Evolutionary conservation across 1,140 invertebrate genomes (phyloP), one percentile per base, ranked within the genome.

Genomic region (Phenacoccus solenopsis): DNA sequence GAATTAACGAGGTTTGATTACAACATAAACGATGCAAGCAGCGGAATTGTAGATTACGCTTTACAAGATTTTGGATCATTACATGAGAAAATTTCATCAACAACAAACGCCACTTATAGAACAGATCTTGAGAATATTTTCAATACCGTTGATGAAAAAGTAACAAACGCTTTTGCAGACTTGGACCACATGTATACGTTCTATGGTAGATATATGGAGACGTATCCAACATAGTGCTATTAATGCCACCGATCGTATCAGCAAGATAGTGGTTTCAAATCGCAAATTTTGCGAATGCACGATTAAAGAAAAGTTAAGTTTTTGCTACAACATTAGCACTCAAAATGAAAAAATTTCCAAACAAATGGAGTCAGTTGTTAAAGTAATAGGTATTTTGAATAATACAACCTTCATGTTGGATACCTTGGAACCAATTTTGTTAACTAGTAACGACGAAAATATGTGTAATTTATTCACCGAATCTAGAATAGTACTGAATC

Each of bases 161-260:
- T 64, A 24, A 10, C 22, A 3, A 25, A 10, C 22, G 25, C 25
- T 24, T 27, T 64, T 24, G 4, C 59, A 5, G 59, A 64, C 20
- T 9, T 64, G 12, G 59, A 64, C 22, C 3, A 5, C 2, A 64
- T 64, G 59, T 64, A 64, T 16, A 25, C 59, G 22, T 64, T 25
- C 20, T 64, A 64, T 27, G 59, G 59, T 1, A 24, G 59, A 10
- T 64, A 64, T 16, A 64, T 64, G 22, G 59, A 20, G 22, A 64
- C 22, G 25, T 64, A 27, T 64, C 9, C 20, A 64, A 7, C 59
- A 64, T 16, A 25, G 12, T 4, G 25, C 25, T 20, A 20, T 13
- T 10, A 64, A 64, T 22, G 59, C 59, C 12, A 64, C 59, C 59
- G 59, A 64, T 64, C 59, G 59, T 9, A 64, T 64, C 4, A 64